Evolutionary conservation across 2,113 vertebrate genomes (phyloP), one percentile per base, ranked within the genome.

Genomic region (Caretta caretta): DNA sequence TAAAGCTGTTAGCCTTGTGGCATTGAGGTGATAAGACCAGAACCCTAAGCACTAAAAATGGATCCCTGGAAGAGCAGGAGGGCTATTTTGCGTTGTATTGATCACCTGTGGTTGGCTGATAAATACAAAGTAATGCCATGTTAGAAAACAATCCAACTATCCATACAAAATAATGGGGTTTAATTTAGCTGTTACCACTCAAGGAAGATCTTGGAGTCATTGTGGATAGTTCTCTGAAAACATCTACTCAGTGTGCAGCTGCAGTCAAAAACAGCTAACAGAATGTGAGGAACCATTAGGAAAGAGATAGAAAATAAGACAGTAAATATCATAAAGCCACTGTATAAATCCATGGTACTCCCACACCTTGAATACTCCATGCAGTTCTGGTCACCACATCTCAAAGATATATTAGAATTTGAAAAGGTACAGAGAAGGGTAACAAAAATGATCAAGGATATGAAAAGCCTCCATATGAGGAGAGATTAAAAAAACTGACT

Each of bases 21-120:
- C 88, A 88, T 84, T 83, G 93, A 92, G 57, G 20, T 91, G 17
- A 83, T 75, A 91, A 75, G 89, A 90, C 92, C n/a, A 84, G 42
- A 92, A 46, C 75, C 86, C 54, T 75, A 85, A n/a, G 95, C 78
- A 83, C 42, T 76, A 59, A 84, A 87, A 91, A 86, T 86, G 50
- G 88, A 91, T 93, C 88, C 83, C 92, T 93, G 92, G 89, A 84
- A 42, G 51, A 76, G 78, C 87, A 91, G 50, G 79, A 96, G 57
- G 27, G 75, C 50, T 69, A 72, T 82, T 92, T 93, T 83, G 81
- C 16, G 25, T 92, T 1, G 35, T 38, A 10, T 38, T 20, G 35
- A 72, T 72, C 65, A 72, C 19, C 65, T 38, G 65, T 72, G 35
- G 8, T 38, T 72, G n/a, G 9, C 2, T 69, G 14, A 69, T 20